phyloP scores from a whole-genome alignment of 2,113 vertebrate genomes.

The Phylloscopus trochilus region DNA sequence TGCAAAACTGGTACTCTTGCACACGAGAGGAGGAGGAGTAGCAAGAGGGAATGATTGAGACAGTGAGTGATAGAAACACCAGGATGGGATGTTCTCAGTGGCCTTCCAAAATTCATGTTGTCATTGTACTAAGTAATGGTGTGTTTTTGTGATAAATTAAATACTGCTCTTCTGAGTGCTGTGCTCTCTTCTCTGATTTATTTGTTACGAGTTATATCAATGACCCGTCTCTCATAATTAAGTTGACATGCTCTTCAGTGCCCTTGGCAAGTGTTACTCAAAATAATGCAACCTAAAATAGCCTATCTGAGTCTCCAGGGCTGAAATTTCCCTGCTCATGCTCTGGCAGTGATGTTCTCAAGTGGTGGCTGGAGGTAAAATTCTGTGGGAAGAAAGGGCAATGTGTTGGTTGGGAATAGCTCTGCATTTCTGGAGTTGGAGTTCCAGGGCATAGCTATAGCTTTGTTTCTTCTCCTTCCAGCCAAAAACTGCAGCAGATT shows the following conservation, averaged over 20 bases:
- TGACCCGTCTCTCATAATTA: background rate
- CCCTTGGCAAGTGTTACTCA: background rate
- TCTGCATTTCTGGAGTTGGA: background rate
- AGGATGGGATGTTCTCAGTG: background rate
- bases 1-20: background rate
- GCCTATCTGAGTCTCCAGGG: background rate
- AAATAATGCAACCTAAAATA: background rate
- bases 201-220: background rate
- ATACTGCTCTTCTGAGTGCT: background rate
- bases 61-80: background rate
- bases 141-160: background rate
- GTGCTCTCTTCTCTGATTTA: background rate
- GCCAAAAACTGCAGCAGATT: background rate
- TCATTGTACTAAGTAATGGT: background rate
- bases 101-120: background rate
- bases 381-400: background rate
- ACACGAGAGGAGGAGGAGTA: rapidly evolving
- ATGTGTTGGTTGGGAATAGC: background rate
- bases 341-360: background rate
- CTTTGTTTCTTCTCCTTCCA: background rate
- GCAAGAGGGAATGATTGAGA: background rate
- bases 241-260: background rate
- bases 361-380: background rate
- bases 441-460: background rate
- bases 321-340: background rate